These are phyloP conservation scores for Gymnosoma rotundatum DNA, from an alignment of 2,888 invertebrate species.

Conservation along the genomic window DNA sequence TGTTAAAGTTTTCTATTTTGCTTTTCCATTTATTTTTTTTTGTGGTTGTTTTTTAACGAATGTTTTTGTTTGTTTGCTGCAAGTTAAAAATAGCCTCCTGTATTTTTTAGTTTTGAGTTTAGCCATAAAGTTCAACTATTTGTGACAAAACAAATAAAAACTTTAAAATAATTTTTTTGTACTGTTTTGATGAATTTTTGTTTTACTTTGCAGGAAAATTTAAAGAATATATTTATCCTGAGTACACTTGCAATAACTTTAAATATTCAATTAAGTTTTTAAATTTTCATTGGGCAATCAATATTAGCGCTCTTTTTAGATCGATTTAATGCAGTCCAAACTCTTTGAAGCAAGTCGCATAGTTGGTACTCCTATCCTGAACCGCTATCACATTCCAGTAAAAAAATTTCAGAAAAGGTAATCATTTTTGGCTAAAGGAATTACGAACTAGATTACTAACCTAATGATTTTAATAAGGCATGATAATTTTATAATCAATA, in stretches of 20 bases:
- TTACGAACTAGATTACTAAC: too few species aligned
- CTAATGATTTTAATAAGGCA: too few species aligned
- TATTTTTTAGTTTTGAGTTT: constrained; percentile 14
- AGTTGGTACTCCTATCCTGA: too few species aligned
- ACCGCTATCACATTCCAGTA: too few species aligned
- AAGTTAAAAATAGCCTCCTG: constrained; percentile 37
- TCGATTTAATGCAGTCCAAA: too few species aligned
- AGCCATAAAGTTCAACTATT: constrained; percentile 42
- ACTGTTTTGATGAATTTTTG: background rate
- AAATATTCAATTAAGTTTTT: too few species aligned
- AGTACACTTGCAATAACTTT: background rate
- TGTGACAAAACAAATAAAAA: constrained; percentile 31
- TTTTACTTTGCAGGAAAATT: background rate
- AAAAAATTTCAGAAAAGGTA: too few species aligned
- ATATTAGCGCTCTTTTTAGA: too few species aligned
- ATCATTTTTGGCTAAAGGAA: too few species aligned
- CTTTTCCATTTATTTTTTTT: background rate
- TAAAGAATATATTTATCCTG: background rate
- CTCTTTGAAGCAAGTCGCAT: too few species aligned
- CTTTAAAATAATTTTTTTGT: background rate
- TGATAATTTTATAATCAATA: too few species aligned
- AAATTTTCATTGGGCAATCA: too few species aligned
- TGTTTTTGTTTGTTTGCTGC: constrained; percentile 4
- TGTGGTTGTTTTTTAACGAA: background rate
- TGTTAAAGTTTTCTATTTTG: background rate